Evolutionary conservation across 2,888 invertebrate genomes (phyloP).

Genomic region (Cephonodes hylas): DNA sequence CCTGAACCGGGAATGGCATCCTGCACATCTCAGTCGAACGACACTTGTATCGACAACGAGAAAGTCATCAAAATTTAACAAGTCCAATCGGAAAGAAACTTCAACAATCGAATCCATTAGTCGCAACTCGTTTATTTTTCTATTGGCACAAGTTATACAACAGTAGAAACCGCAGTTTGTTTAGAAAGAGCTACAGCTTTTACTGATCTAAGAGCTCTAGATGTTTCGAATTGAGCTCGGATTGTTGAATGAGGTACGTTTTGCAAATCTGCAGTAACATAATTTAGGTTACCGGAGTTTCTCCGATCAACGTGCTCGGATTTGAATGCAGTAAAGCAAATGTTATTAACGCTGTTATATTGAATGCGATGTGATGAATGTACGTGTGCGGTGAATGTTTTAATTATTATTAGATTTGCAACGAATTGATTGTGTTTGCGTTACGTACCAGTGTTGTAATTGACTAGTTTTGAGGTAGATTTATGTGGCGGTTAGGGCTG

Average conservation of each 20-base stretch:
- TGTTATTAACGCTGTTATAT: neutral
- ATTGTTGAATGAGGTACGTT: neutral
- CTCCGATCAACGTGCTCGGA: neutral
- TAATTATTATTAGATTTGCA: neutral
- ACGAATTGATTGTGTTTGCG: too few relatives aligned
- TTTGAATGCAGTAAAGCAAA: neutral
- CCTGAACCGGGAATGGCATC: too few relatives aligned
- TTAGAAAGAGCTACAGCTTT: constrained; percentile 33
- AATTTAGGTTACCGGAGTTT: neutral
- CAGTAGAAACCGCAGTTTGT: constrained; percentile 34
- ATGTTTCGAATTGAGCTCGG: neutral
- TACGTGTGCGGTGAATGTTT: neutral
- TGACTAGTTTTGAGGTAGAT: too few relatives aligned
- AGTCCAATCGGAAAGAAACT: too few relatives aligned
- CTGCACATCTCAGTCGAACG: too few relatives aligned
- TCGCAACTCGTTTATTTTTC: constrained; percentile 17
- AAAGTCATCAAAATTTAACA: too few relatives aligned
- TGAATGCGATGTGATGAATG: neutral
- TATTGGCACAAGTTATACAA: constrained; percentile 23
- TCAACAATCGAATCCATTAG: constrained; percentile 32
- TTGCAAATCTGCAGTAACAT: neutral
- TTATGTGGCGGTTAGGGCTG: too few relatives aligned
- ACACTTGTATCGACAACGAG: too few relatives aligned
- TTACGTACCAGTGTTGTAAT: too few relatives aligned
- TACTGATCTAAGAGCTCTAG: constrained; percentile 4